Percentiles rank a stretch among this genome's conserved stretches.
Evolutionary conservation across 2,888 invertebrate genomes (phyloP).

Genomic region (Strigamia maritima): DNA sequence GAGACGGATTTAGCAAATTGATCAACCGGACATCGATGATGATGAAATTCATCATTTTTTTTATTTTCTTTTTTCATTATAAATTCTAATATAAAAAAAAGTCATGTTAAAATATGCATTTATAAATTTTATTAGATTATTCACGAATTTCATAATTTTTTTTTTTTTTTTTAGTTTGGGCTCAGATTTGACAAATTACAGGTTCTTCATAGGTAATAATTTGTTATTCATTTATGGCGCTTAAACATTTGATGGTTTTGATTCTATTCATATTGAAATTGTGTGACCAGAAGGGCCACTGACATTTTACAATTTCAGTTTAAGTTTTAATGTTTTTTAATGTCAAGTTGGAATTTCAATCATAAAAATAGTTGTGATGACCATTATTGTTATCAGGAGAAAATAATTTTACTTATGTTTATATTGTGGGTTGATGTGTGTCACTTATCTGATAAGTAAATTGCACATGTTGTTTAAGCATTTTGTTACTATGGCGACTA

Average conservation of each 20-base stretch:
- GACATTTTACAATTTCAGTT: background rate
- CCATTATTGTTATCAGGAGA: no score
- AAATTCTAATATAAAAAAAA: background rate
- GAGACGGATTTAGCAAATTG: slow-evolving; percentile 22
- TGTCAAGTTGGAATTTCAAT: no score
- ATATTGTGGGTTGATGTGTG: no score
- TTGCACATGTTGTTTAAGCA: background rate
- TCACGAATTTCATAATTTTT: no score
- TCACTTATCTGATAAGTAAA: background rate
- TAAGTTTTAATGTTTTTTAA: no score
- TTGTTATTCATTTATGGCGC: background rate
- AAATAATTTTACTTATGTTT: no score
- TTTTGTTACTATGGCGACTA: background rate
- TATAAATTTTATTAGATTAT: background rate
- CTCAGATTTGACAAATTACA: background rate
- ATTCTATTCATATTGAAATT: background rate
- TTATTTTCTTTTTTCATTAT: background rate
- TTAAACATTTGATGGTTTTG: background rate
- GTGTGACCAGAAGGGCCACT: background rate
- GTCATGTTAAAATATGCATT: background rate
- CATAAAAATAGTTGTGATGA: no score
- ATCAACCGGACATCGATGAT: slow-evolving; percentile 22
- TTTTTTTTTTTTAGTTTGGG: background rate
- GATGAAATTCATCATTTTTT: background rate
- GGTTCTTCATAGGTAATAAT: background rate